Evolutionary conservation across 2,797 vertebrate genomes (phyloP).

Genomic region (Diplodus sargus): DNA sequence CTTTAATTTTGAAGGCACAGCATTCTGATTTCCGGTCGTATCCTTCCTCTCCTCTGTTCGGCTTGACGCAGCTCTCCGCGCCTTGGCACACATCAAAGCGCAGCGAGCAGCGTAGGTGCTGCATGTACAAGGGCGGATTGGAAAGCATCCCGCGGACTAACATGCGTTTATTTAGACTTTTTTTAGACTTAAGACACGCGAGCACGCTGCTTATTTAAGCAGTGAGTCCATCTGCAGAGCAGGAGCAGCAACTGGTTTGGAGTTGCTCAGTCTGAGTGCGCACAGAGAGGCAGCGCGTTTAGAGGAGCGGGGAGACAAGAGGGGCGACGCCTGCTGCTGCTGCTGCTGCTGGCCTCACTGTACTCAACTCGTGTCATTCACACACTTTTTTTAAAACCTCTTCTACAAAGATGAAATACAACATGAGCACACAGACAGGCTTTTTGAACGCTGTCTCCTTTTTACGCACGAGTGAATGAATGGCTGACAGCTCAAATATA

Average conservation of each 20-base stretch:
- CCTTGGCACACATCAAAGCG: slow-evolving; percentile 63
- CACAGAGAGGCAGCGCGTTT: slow-evolving; percentile 36
- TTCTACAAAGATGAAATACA: background rate
- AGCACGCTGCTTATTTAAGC: background rate
- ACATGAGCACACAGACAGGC: background rate
- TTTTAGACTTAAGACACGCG: slow-evolving; percentile 15
- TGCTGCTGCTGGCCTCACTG: slow-evolving; percentile 51
- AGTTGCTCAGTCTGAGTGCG: slow-evolving; percentile 54
- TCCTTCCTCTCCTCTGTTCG: background rate
- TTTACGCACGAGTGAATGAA: slow-evolving; percentile 27
- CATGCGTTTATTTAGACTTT: slow-evolving; percentile 38
- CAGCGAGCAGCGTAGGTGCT: slow-evolving; percentile 47
- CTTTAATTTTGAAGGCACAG: slow-evolving; percentile 61
- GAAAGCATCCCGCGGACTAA: slow-evolving; percentile 31
- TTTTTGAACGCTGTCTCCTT: slow-evolving; percentile 25
- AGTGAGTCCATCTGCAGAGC: background rate
- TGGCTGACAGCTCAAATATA: slow-evolving; percentile 6
- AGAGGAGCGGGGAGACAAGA: slow-evolving; percentile 42
- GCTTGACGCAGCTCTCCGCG: slow-evolving; percentile 54
- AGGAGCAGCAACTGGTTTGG: background rate
- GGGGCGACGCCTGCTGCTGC: slow-evolving; percentile 75
- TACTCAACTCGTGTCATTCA: slow-evolving; percentile 46
- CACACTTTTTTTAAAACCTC: slow-evolving; percentile 24
- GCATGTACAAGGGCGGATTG: slow-evolving; percentile 1
- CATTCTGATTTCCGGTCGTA: slow-evolving; percentile 51